Percentiles rank a stretch among this genome's conserved stretches.
These are phyloP conservation scores for Planococcus citri DNA, from an alignment of 1,140 invertebrate genomes.

Conservation along the genomic window DNA sequence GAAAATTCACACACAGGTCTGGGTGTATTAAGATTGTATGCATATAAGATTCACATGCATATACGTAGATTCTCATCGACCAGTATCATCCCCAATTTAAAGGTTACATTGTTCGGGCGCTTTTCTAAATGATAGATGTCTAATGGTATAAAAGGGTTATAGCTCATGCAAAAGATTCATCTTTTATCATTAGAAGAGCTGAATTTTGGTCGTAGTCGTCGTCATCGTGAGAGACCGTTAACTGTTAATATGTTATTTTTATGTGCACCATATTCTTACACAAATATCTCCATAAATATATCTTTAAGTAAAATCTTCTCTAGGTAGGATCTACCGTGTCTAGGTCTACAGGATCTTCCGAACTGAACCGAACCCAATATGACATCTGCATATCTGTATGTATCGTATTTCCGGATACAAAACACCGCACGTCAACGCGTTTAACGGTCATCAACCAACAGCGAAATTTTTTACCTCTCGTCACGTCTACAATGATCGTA, in stretches of 20 bases:
- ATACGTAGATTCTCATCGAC: not conserved
- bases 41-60: not conserved
- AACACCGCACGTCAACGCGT: too few species aligned
- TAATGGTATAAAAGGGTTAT: conserved; percentile 12
- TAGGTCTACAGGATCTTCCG: not conserved
- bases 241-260: not conserved
- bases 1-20: conserved; percentile 20
- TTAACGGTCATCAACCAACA: too few species aligned
- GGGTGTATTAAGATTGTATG: conserved; percentile 11
- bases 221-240: not conserved
- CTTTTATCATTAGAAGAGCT: conserved; percentile 13
- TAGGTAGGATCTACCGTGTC: not conserved
- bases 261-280: not conserved
- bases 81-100: conserved; percentile 20
- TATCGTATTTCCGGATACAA: too few species aligned
- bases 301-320: not conserved
- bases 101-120: conserved; percentile 12
- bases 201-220: not conserved
- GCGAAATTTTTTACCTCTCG: too few species aligned
- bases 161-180: conserved; percentile 13
- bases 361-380: too few species aligned
- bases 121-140: conserved; percentile 17
- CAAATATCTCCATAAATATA: not conserved
- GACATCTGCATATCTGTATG: too few species aligned
- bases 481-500: too few species aligned